phyloP scores from a whole-genome alignment of 2,888 invertebrate genomes.

The Dione vanillae region DNA sequence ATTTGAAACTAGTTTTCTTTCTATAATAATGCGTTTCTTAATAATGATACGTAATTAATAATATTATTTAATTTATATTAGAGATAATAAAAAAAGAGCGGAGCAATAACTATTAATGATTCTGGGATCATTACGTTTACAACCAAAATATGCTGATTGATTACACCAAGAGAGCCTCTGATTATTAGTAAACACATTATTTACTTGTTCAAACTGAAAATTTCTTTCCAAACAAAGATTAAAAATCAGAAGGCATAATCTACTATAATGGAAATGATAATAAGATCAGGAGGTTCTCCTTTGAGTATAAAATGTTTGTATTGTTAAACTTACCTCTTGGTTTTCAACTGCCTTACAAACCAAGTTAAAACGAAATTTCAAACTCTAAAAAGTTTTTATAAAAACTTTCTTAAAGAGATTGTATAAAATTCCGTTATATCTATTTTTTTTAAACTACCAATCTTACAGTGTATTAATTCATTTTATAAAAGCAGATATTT shows the following conservation, averaged over 20 bases:
- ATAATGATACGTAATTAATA: too few species aligned
- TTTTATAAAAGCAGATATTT: neutral
- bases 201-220: neutral
- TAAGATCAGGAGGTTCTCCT: conserved; percentile 37
- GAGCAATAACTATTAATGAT: too few species aligned
- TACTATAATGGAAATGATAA: conserved; percentile 39
- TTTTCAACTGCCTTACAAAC: conserved; percentile 18
- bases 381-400: conserved; percentile 7
- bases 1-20: too few species aligned
- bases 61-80: too few species aligned
- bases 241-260: conserved; percentile 31
- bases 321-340: conserved; percentile 25
- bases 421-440: conserved; percentile 5
- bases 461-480: too few species aligned
- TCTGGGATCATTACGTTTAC: too few species aligned
- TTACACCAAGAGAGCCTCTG: too few species aligned
- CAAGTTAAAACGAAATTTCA: conserved; percentile 20
- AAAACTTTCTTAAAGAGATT: conserved; percentile 18
- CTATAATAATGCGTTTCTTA: too few species aligned
- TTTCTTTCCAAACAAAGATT: conserved; percentile 1
- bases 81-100: too few species aligned
- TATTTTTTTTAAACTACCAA: too few species aligned
- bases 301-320: conserved; percentile 34
- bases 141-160: too few species aligned
- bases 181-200: too few species aligned